Evolutionary conservation across 1,140 invertebrate species (phyloP).

Genomic region (Melitaea cinxia): DNA sequence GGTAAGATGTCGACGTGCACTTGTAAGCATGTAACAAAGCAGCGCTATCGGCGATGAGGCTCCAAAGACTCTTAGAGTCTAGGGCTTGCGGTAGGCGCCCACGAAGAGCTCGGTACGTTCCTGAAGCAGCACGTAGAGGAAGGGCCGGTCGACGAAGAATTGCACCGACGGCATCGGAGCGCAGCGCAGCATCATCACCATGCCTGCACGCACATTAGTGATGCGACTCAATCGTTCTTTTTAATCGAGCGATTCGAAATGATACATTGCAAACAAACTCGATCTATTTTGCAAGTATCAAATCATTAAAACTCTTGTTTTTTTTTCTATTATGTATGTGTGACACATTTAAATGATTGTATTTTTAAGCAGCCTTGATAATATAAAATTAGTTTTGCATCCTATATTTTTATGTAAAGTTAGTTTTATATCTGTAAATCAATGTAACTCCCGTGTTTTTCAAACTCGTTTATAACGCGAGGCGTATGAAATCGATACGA

Average conservation of each 20-base stretch:
- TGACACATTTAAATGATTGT: too few relatives aligned
- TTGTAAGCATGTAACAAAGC: not conserved
- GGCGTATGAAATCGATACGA: not conserved
- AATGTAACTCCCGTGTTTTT: too few relatives aligned
- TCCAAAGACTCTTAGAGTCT: too few relatives aligned
- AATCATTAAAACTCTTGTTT: too few relatives aligned
- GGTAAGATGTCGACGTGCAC: not conserved
- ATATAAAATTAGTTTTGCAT: too few relatives aligned
- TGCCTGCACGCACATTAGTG: slow-evolving; percentile 52
- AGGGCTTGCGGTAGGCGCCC: slow-evolving; percentile 40
- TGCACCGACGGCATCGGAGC: slow-evolving; percentile 38
- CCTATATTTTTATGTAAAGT: too few relatives aligned
- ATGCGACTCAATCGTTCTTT: slow-evolving; percentile 2
- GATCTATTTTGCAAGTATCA: too few relatives aligned
- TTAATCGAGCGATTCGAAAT: not conserved
- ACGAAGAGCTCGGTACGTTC: slow-evolving; percentile 46
- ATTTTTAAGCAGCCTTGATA: too few relatives aligned
- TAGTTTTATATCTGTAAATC: too few relatives aligned
- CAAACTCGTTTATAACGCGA: not conserved
- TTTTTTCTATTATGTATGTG: too few relatives aligned
- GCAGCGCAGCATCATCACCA: slow-evolving; percentile 69
- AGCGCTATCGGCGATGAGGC: not conserved
- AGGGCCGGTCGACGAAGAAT: slow-evolving; percentile 62
- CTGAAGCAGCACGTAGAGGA: slow-evolving; percentile 57
- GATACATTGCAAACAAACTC: too few relatives aligned